These are phyloP conservation scores for Drosophila trapezifrons DNA, from an alignment of 1,140 invertebrate species.

Conservation along the genomic window DNA sequence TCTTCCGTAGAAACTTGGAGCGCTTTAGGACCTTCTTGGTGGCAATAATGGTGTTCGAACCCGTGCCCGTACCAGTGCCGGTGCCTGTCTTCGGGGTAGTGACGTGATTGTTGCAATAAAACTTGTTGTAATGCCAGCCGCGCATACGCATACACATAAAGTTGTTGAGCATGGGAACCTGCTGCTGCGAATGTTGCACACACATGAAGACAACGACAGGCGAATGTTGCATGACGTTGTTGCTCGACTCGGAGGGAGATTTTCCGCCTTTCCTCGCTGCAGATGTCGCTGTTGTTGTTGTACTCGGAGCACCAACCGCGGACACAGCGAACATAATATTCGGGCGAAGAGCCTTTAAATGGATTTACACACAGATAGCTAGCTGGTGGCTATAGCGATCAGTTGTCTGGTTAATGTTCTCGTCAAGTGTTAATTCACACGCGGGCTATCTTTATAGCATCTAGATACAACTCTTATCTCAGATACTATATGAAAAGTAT, in stretches of 20 bases:
- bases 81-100: constrained; percentile 16
- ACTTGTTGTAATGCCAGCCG: constrained; percentile 60
- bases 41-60: not conserved
- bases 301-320: constrained; percentile 24
- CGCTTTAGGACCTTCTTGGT: constrained; percentile 57
- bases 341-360: constrained; percentile 30
- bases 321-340: constrained; percentile 70
- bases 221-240: constrained; percentile 77
- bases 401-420: constrained; percentile 6
- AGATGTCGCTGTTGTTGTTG: constrained; percentile 34
- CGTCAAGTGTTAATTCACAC: constrained; percentile 14
- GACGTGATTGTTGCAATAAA: constrained; percentile 35
- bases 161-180: constrained; percentile 73
- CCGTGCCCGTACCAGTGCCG: constrained; percentile 40
- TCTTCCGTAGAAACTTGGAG: constrained; percentile 68
- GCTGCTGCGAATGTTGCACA: constrained; percentile 77
- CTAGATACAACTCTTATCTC: constrained; percentile 63
- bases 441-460: constrained; percentile 45
- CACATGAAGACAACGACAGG: constrained; percentile 70
- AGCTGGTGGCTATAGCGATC: constrained; percentile 14
- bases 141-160: constrained; percentile 77
- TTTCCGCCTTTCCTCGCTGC: constrained; percentile 22
- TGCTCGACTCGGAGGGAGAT: constrained; percentile 21
- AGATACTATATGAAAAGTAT: constrained; percentile 42
- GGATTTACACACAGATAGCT: constrained; percentile 11